phyloP scores from a whole-genome alignment of 2,888 invertebrate species.

The Sialis fuliginosa region DNA sequence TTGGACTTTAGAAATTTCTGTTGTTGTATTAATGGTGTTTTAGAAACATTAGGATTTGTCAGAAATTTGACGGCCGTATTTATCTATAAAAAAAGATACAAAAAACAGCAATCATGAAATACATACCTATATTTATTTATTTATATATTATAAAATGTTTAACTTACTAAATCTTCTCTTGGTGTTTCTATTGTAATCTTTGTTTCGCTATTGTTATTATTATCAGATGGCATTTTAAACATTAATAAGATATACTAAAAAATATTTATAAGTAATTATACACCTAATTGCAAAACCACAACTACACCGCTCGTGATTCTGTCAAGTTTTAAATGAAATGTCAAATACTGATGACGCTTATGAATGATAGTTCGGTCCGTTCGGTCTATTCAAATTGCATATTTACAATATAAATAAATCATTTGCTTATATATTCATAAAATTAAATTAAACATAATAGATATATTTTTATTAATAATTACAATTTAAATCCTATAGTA shows the following conservation, averaged over 20 bases:
- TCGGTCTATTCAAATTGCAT: too few relatives aligned
- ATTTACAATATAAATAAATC: too few relatives aligned
- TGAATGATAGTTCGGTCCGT: too few relatives aligned
- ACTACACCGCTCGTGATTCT: too few relatives aligned
- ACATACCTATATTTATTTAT: neutral
- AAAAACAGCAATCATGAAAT: neutral
- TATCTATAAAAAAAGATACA: slow-evolving; percentile 35
- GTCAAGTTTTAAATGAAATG: too few relatives aligned
- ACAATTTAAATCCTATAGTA: too few relatives aligned
- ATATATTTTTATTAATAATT: too few relatives aligned
- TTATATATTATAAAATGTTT: neutral
- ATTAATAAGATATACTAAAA: neutral
- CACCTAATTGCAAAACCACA: too few relatives aligned
- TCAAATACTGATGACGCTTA: too few relatives aligned
- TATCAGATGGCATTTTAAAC: neutral
- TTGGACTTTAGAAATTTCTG: slow-evolving; percentile 61
- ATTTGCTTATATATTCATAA: too few relatives aligned
- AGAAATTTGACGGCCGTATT: slow-evolving; percentile 74
- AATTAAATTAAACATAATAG: too few relatives aligned
- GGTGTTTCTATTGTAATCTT: slow-evolving; percentile 2
- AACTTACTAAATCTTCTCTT: slow-evolving; percentile 13
- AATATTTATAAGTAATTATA: too few relatives aligned
- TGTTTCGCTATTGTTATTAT: neutral
- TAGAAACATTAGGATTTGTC: slow-evolving; percentile 66
- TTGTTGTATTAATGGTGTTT: slow-evolving; percentile 59